phyloP scores from a whole-genome alignment of 1,140 invertebrate species.

The Chymomyza costata region DNA sequence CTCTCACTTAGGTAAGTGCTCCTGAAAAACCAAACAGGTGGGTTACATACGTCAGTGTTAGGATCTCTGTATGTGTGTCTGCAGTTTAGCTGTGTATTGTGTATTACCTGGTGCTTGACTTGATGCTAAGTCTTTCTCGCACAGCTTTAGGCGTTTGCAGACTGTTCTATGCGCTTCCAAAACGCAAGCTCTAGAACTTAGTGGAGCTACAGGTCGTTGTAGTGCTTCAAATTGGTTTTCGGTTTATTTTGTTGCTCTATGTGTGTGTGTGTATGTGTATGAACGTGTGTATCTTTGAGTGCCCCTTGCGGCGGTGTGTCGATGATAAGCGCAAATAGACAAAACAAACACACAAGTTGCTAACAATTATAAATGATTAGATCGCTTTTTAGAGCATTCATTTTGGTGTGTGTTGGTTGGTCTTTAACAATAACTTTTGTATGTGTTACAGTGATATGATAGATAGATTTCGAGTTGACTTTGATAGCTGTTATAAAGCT shows the following conservation, averaged over 20 bases:
- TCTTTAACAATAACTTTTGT: constrained; percentile 60
- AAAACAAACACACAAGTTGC: constrained; percentile 65
- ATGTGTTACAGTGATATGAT: constrained; percentile 10
- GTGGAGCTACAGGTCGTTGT: too few species aligned
- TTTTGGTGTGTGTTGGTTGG: constrained; percentile 53
- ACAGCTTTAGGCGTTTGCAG: constrained; percentile 13
- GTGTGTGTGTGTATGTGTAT: too few species aligned
- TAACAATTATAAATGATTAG: constrained; percentile 73
- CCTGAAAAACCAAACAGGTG: constrained; percentile 61
- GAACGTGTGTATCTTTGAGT: too few species aligned
- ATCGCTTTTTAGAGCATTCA: constrained; percentile 71
- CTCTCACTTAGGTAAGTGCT: too few species aligned
- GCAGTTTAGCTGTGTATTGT: constrained; percentile 21
- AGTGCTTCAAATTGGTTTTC: background rate
- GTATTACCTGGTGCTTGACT: constrained; percentile 21
- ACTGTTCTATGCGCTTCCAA: too few species aligned
- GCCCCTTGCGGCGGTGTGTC: constrained; percentile 28
- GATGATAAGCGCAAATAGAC: constrained; percentile 69
- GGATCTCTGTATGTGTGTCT: constrained; percentile 8
- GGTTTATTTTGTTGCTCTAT: too few species aligned
- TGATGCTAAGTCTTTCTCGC: constrained; percentile 14
- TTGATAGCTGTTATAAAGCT: background rate
- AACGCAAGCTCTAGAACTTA: too few species aligned
- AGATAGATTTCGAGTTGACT: constrained; percentile 18
- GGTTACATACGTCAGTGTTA: constrained; percentile 17